Evolutionary conservation across 2,113 vertebrate genomes (phyloP).

Genomic region (Eurypyga helias): DNA sequence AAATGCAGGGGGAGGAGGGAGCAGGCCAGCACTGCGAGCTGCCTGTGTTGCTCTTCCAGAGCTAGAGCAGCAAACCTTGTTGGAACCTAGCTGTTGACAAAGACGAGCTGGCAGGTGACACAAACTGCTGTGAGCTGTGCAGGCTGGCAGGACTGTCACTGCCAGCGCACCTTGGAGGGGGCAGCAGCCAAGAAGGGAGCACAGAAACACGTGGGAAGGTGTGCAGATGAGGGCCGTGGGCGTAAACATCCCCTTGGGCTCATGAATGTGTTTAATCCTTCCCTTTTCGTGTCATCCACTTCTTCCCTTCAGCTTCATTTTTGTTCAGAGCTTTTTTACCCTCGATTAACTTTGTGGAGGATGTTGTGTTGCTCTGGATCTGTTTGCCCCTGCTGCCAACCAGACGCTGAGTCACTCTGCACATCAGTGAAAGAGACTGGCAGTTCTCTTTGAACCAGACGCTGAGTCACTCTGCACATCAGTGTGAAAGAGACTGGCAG

Average conservation of each 20-base stretch:
- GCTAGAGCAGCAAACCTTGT: neutral
- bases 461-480: no score
- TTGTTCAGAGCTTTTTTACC: neutral
- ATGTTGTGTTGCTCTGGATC: neutral
- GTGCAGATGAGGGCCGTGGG: neutral
- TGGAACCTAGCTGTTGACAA: neutral
- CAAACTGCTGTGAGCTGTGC: neutral
- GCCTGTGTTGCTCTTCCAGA: neutral
- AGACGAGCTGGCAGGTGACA: neutral
- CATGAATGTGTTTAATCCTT: neutral
- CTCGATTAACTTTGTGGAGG: neutral
- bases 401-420: neutral
- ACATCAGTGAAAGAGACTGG: neutral
- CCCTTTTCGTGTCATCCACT: neutral
- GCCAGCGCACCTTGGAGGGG: neutral
- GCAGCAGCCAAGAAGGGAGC: neutral
- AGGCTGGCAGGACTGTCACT: neutral
- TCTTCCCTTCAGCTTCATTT: neutral
- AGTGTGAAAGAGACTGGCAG: no score
- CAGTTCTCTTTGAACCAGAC: no score
- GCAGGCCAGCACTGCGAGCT: neutral
- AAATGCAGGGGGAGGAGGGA: neutral
- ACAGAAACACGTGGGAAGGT: neutral
- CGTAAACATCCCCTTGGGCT: neutral
- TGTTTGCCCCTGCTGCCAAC: neutral